Evolutionary conservation across 2,888 invertebrate species (phyloP), one percentile per base, ranked within the genome.

Genomic region (Zygogramma bicolorata): DNA sequence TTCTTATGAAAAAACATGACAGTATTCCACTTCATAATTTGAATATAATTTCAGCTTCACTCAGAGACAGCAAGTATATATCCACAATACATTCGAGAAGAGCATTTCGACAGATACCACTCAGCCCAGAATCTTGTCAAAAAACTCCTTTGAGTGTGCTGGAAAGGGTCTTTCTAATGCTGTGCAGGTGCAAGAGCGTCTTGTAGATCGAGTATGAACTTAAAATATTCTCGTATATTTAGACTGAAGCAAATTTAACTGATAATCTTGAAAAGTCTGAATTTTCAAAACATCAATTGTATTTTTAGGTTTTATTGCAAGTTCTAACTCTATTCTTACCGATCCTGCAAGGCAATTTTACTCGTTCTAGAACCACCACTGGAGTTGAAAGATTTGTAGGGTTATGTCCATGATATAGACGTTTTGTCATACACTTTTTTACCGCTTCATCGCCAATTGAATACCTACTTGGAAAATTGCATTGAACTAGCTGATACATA

Each of bases 1-100:
- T 76, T n/a, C 57, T 76, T 4, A 67, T 72, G 7, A 76, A 75
- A 46, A 68, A 70, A 20, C 58, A 53, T 53, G 75, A 77, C 49
- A 29, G 25, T 10, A 71, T 70, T 65, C 63, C 65, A 2, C 25
- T 75, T 13, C 77, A 67, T 3, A 62, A 71, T 53, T 40, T 75
- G 4, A 70, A 77, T 1, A 65, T 73, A 40, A 77, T 77, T 61
- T 29, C 75, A 38, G 4, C 8, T 15, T 38, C 10, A 10, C 22
- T 68, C 1, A n/a, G 59, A 27, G 13, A 49, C 22, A 60, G 67
- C 1, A 68, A 68, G 25, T 73, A 42, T 65, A 68, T 74, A 8
- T 72, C 72, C 5, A 68, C 74, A 3, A 72, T 74, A 40, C 74
- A 76, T 46, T 29, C 74, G 3, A 29, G 68, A 49, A 74, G 71